Percentiles rank a stretch among this genome's conserved stretches.
These are phyloP conservation scores for Calliopum simillimum DNA, from an alignment of 2,888 invertebrate species.

Conservation along the genomic window DNA sequence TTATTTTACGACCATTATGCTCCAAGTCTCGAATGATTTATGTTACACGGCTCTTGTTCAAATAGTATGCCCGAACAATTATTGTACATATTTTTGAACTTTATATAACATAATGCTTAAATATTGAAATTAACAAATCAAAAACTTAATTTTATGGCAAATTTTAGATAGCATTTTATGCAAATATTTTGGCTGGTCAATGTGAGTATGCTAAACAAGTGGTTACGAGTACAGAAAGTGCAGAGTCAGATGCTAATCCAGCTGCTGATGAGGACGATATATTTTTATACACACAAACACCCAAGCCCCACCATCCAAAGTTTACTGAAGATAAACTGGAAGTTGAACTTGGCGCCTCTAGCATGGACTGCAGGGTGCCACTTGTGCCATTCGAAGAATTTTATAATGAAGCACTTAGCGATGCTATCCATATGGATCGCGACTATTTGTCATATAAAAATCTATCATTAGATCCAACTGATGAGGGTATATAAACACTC, in stretches of 20 bases:
- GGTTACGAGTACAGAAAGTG: slow-evolving; percentile 50
- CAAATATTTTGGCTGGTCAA: slow-evolving; percentile 86
- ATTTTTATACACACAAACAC: slow-evolving; percentile 60
- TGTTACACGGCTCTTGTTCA: no score
- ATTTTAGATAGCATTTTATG: slow-evolving; percentile 83
- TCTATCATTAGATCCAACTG: slow-evolving; percentile 63
- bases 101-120: no score
- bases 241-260: slow-evolving; percentile 35
- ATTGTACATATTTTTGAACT: no score
- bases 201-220: slow-evolving; percentile 69
- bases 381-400: slow-evolving; percentile 89
- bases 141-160: not conserved
- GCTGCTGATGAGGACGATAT: slow-evolving; percentile 62
- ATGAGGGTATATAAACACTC: slow-evolving; percentile 47
- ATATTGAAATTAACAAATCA: not conserved
- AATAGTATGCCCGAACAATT: no score
- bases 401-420: slow-evolving; percentile 93
- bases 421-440: slow-evolving; percentile 92
- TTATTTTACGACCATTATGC: no score
- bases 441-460: slow-evolving; percentile 92
- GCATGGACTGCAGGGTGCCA: slow-evolving; percentile 82
- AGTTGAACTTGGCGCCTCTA: slow-evolving; percentile 75
- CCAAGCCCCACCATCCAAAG: slow-evolving; percentile 59
- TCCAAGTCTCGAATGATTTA: no score
- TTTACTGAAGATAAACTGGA: slow-evolving; percentile 70